Conservation (phyloP, 2,888 invertebrate species). For the Arctia plantaginis region DNA sequence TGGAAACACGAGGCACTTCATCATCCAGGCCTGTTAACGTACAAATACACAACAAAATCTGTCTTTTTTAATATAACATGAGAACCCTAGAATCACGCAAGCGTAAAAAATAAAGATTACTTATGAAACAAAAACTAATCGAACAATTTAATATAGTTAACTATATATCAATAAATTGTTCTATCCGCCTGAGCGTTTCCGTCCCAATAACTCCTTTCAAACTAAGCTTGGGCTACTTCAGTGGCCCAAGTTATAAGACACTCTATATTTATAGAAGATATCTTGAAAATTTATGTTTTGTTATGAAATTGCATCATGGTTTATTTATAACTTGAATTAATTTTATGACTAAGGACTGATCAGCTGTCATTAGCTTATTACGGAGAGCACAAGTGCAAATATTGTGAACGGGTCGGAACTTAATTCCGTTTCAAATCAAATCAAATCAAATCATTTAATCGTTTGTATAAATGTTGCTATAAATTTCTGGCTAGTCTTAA, state of each 20-base stretch:
- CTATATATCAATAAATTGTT: slow-evolving; percentile 61
- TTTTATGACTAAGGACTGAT: neutral
- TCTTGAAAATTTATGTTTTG: neutral
- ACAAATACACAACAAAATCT: neutral
- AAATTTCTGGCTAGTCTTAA: no score
- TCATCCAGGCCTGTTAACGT: neutral
- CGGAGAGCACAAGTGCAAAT: no score
- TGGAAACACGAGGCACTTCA: neutral
- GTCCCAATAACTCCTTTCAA: slow-evolving; percentile 62
- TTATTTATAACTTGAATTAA: no score
- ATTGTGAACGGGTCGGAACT: no score
- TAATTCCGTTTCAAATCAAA: no score
- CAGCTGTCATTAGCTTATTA: no score
- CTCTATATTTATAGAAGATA: neutral
- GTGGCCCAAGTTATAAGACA: slow-evolving; percentile 30
- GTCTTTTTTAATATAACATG: neutral
- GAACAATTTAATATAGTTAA: slow-evolving; percentile 43
- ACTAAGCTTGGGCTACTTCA: slow-evolving; percentile 52
- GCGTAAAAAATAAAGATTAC: slow-evolving; percentile 28
- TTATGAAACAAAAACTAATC: slow-evolving; percentile 31
- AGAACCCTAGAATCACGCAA: slow-evolving; percentile 11
- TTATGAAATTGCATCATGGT: no score
- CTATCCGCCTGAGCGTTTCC: slow-evolving; percentile 55
- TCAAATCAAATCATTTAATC: no score
- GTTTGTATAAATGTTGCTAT: no score